These are phyloP conservation scores for Ancistrus triradiatus DNA, from an alignment of 2,113 vertebrate species.

Conservation along the genomic window DNA sequence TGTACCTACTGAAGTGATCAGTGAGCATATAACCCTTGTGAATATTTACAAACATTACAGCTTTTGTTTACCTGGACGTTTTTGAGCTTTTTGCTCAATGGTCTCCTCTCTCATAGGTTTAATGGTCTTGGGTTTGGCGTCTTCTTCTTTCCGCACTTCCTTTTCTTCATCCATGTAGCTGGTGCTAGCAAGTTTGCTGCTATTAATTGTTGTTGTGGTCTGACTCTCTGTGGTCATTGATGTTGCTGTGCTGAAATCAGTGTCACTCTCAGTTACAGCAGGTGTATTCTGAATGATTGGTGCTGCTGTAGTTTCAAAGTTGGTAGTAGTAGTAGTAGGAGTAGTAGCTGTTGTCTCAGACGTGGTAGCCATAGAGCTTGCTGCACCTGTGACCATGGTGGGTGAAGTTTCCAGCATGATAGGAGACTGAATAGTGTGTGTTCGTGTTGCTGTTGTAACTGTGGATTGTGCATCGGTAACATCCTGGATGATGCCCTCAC, in stretches of 20 bases:
- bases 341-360: background rate
- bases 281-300: background rate
- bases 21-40: too few relatives aligned
- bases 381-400: constrained; percentile 5
- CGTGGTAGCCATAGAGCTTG: constrained; percentile 11
- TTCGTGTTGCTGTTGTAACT: background rate
- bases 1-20: too few relatives aligned
- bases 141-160: constrained; percentile 14
- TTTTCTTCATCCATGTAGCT: constrained; percentile 37
- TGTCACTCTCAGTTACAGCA: constrained; percentile 1
- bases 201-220: constrained; percentile 13
- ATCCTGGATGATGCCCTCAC: background rate
- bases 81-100: constrained; percentile 21
- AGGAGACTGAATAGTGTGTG: constrained; percentile 6
- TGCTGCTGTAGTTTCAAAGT: background rate
- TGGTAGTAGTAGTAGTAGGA: too few relatives aligned
- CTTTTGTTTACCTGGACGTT: constrained; percentile 51
- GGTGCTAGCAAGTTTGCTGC: constrained; percentile 53
- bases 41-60: too few relatives aligned
- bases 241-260: background rate
- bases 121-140: constrained; percentile 35
- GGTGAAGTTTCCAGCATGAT: constrained; percentile 10
- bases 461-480: background rate
- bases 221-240: background rate
- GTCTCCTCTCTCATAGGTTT: constrained; percentile 30